A percentile compares a stretch with the other conserved stretches of the same genome.
Conservation (phyloP, 2,797 vertebrate species). For the Premnoplex brunnescens region DNA sequence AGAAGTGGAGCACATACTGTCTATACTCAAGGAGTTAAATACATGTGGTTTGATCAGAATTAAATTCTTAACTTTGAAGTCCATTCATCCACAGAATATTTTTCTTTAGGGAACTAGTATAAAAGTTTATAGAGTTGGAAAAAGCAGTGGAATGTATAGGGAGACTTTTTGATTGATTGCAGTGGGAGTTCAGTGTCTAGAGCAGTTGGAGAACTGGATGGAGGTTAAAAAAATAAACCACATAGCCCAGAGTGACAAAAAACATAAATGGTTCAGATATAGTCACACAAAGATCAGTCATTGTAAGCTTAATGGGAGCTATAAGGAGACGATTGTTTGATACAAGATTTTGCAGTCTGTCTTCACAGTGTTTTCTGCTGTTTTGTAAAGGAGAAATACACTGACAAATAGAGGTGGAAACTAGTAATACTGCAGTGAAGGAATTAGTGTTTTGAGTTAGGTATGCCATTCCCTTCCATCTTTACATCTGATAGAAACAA, state of each 20-base stretch:
- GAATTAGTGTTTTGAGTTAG: not conserved
- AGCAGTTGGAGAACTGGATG: not conserved
- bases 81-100: not conserved
- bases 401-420: not conserved
- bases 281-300: not conserved
- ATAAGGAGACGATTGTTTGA: not conserved
- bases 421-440: not conserved
- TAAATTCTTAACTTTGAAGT: not conserved
- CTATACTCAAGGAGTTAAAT: not conserved
- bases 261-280: not conserved
- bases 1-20: not conserved
- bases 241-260: not conserved
- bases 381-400: not conserved
- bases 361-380: not conserved
- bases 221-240: conserved; percentile 25
- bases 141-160: not conserved
- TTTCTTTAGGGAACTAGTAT: not conserved
- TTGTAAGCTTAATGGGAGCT: not conserved
- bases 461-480: not conserved
- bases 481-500: not conserved
- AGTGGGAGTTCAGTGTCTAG: not conserved
- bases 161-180: conserved; percentile 30
- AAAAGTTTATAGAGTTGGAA: not conserved
- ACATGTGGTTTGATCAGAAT: not conserved
- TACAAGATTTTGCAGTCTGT: not conserved